phyloP scores from a whole-genome alignment of 2,888 invertebrate species.

The Boloria euphrosyne region DNA sequence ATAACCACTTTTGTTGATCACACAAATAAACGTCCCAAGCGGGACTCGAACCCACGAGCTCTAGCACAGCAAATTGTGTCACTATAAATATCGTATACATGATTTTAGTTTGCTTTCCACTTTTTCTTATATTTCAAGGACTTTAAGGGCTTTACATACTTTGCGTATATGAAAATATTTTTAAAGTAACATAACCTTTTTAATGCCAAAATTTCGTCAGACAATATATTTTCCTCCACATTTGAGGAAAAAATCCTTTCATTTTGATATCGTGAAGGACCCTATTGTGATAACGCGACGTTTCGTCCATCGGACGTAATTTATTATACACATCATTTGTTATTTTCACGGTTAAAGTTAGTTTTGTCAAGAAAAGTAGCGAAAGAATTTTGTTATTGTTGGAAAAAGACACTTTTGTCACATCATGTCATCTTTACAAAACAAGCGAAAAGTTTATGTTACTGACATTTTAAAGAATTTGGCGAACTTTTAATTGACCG shows the following conservation, averaged over 20 bases:
- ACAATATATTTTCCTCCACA: conserved; percentile 8
- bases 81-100: too few species aligned
- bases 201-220: too few species aligned
- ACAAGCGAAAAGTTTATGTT: background rate
- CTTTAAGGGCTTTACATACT: too few species aligned
- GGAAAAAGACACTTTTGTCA: background rate
- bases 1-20: too few species aligned
- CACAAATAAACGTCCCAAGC: too few species aligned
- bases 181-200: too few species aligned
- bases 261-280: conserved; percentile 9
- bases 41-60: too few species aligned
- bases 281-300: conserved; percentile 22
- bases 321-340: conserved; percentile 24
- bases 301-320: conserved; percentile 25
- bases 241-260: conserved; percentile 15
- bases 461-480: background rate
- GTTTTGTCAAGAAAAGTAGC: background rate
- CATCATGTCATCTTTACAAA: background rate
- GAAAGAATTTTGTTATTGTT: background rate
- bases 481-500: too few species aligned
- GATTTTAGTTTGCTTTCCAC: too few species aligned
- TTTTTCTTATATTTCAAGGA: too few species aligned
- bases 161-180: too few species aligned
- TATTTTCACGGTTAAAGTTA: conserved; percentile 15
- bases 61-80: too few species aligned